Conservation (phyloP, 2,888 invertebrate genomes). For the Drosophila tanythrix region DNA sequence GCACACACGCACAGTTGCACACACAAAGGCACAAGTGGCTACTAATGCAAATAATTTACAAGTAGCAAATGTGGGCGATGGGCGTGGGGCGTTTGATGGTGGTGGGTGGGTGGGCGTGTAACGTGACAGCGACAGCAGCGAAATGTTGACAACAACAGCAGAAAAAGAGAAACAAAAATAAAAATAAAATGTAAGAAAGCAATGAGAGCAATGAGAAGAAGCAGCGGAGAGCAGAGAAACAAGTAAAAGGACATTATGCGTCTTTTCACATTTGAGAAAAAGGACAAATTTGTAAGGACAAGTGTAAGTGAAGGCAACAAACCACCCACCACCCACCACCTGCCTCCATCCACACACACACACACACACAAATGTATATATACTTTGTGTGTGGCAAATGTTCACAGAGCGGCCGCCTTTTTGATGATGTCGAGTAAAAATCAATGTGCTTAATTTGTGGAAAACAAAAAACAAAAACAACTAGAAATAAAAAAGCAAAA, state of each 20-base stretch:
- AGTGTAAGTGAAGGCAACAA: conserved; percentile 78
- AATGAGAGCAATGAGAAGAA: conserved; percentile 31
- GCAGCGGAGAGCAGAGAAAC: conserved; percentile 29
- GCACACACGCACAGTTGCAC: conserved; percentile 15
- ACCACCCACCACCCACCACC: neutral
- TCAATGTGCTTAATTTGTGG: conserved; percentile 69
- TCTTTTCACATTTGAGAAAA: conserved; percentile 82
- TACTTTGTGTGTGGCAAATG: conserved; percentile 28
- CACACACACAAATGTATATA: conserved; percentile 8
- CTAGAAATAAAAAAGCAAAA: neutral
- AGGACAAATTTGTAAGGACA: conserved; percentile 81
- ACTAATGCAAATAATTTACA: conserved; percentile 84
- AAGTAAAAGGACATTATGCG: conserved; percentile 80
- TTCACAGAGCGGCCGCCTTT: conserved; percentile 40
- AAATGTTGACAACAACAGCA: conserved; percentile 73
- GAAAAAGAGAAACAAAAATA: conserved; percentile 50
- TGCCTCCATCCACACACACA: conserved; percentile 14
- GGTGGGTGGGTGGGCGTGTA: conserved; percentile 62
- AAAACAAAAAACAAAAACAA: conserved; percentile 21
- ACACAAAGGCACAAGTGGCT: conserved; percentile 77
- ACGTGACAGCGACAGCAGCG: conserved; percentile 64
- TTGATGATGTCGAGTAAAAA: conserved; percentile 71
- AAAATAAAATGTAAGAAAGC: conserved; percentile 50
- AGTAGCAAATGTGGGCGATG: conserved; percentile 76
- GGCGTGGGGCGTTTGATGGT: conserved; percentile 70